A percentile compares a stretch with the other conserved stretches of the same genome.
Evolutionary conservation across 2,113 vertebrate genomes (phyloP).

Genomic region (Probosciger aterrimus): DNA sequence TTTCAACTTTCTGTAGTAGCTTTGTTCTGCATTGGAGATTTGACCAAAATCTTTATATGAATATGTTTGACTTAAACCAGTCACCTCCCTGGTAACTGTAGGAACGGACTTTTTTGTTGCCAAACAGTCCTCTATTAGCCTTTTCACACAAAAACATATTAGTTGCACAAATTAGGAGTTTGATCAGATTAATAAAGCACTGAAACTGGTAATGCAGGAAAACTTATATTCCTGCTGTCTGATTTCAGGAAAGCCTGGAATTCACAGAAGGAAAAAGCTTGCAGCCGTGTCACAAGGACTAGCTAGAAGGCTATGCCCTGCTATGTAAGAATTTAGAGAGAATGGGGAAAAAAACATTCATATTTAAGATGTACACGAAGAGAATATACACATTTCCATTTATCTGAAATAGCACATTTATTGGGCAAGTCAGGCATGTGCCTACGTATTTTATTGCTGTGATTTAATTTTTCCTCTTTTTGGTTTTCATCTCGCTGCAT

Average conservation of each 20-base stretch:
- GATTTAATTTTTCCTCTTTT: slow-evolving; percentile 9
- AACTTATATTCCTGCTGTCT: neutral
- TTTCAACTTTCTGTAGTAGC: neutral
- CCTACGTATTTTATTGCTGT: slow-evolving; percentile 24
- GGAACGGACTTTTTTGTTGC: neutral
- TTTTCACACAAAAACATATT: neutral
- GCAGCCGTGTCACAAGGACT: neutral
- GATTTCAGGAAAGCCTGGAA: neutral
- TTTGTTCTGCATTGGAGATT: neutral
- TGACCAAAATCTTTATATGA: neutral
- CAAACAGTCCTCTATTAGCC: neutral
- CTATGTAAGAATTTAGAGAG: neutral
- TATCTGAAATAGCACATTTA: slow-evolving; percentile 38
- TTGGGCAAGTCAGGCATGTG: neutral
- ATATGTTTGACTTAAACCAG: neutral
- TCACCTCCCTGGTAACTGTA: neutral
- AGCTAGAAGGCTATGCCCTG: neutral
- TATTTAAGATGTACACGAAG: neutral
- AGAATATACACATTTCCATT: slow-evolving; percentile 6
- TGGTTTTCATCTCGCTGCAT: neutral
- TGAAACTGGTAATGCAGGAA: accelerated
- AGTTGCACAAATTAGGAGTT: neutral
- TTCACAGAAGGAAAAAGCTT: neutral
- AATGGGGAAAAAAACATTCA: accelerated
- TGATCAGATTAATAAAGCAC: neutral